Percentiles rank a stretch among this genome's conserved stretches.
These are phyloP conservation scores for Olivierus martensii DNA, from an alignment of 1,140 invertebrate genomes.

Conservation along the genomic window DNA sequence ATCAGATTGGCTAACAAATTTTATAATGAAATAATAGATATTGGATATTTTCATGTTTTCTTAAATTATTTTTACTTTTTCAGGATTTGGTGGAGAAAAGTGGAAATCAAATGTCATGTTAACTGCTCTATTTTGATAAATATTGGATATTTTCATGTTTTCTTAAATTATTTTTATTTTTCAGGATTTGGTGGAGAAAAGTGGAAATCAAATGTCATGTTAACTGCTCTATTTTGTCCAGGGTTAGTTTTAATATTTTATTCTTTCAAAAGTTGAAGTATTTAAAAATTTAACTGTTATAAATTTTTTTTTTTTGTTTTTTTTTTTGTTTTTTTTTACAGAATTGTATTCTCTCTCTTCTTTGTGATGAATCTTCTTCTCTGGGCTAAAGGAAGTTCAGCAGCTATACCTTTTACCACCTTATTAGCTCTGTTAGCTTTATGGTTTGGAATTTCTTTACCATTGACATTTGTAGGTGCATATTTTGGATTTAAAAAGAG, in stretches of 20 bases:
- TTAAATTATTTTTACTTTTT: slow-evolving; percentile 16
- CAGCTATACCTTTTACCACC: slow-evolving; percentile 94
- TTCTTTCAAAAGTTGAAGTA: too few species aligned
- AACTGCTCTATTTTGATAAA: not conserved
- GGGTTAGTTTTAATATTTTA: slow-evolving; percentile 49
- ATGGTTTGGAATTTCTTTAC: slow-evolving; percentile 97
- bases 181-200: slow-evolving; percentile 79
- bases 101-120: slow-evolving; percentile 97
- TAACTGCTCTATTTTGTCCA: slow-evolving; percentile 85
- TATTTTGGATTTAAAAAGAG: slow-evolving; percentile 96
- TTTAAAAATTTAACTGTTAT: too few species aligned
- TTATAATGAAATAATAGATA: too few species aligned
- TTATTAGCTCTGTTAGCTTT: slow-evolving; percentile 87
- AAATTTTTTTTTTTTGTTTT: too few species aligned
- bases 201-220: slow-evolving; percentile 95
- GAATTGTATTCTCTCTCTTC: slow-evolving; percentile 86
- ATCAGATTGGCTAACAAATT: too few species aligned
- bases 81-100: slow-evolving; percentile 83
- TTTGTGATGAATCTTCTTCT: slow-evolving; percentile 93
- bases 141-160: not conserved
- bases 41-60: not conserved
- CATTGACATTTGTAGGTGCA: slow-evolving; percentile 92
- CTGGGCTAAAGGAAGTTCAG: slow-evolving; percentile 88
- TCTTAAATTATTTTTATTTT: slow-evolving; percentile 15
- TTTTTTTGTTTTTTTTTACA: slow-evolving; percentile 39